Percentiles rank a stretch among this genome's conserved stretches.
Conservation (phyloP, 2,888 invertebrate species). For the Bugulina stolonifera region DNA sequence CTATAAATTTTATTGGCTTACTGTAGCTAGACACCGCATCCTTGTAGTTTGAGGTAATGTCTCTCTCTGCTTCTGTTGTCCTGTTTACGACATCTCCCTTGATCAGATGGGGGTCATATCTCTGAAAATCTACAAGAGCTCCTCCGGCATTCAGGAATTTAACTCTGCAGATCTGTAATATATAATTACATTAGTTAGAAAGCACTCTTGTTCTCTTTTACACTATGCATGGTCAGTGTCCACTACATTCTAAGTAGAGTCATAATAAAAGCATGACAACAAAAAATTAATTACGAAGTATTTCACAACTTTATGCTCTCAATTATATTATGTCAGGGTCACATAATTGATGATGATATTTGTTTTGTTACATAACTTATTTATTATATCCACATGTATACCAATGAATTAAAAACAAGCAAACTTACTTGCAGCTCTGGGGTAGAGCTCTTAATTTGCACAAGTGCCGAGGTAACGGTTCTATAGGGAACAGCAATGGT, state of each 20-base stretch:
- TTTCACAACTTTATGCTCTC: too few relatives aligned
- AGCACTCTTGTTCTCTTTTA: too few relatives aligned
- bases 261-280: too few relatives aligned
- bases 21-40: not conserved
- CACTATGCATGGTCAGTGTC: too few relatives aligned
- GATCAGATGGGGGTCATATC: not conserved
- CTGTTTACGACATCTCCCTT: conserved; percentile 4
- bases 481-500: not conserved
- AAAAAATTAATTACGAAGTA: too few relatives aligned
- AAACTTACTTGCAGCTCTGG: not conserved
- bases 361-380: too few relatives aligned
- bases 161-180: not conserved
- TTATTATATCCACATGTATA: too few relatives aligned
- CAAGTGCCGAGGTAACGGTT: not conserved
- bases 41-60: not conserved
- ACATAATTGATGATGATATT: too few relatives aligned
- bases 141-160: not conserved
- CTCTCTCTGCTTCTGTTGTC: not conserved
- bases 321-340: too few relatives aligned
- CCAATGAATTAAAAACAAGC: too few relatives aligned
- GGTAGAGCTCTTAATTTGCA: not conserved
- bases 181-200: too few relatives aligned
- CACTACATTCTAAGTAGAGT: too few relatives aligned
- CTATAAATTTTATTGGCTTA: not conserved
- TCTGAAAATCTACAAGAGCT: not conserved